phyloP scores from a whole-genome alignment of 2,113 vertebrate species.

The Ovis canadensis region DNA sequence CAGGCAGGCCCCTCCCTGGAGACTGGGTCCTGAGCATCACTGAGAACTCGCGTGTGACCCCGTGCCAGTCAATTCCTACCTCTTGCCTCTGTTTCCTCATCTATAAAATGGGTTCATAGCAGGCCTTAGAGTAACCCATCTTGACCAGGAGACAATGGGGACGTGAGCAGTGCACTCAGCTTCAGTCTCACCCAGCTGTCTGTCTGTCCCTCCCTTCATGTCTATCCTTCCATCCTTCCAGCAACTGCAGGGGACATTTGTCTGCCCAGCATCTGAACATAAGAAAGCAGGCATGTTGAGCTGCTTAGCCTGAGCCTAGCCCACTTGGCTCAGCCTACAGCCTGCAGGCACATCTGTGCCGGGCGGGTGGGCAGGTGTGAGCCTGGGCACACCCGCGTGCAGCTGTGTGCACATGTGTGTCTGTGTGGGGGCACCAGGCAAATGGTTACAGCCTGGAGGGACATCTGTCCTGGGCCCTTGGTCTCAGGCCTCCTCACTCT shows the following conservation, averaged over 20 bases:
- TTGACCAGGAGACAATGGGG: neutral
- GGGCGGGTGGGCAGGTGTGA: neutral
- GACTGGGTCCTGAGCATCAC: neutral
- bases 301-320: no score
- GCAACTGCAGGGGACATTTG: no score
- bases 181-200: neutral
- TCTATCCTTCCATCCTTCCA: neutral
- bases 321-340: neutral
- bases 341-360: neutral
- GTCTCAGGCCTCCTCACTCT: neutral
- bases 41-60: rapidly evolving
- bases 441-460: neutral
- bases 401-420: rapidly evolving
- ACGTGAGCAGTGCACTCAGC: rapidly evolving
- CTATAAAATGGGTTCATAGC: neutral
- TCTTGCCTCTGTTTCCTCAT: neutral
- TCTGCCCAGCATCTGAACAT: neutral
- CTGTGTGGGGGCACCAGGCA: neutral
- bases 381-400: neutral
- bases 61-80: neutral
- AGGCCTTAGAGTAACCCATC: neutral
- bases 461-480: neutral
- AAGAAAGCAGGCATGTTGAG: neutral
- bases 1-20: neutral
- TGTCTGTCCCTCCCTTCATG: neutral